Conservation (phyloP, 2,797 vertebrate genomes). For the Phoebastria nigripes region DNA sequence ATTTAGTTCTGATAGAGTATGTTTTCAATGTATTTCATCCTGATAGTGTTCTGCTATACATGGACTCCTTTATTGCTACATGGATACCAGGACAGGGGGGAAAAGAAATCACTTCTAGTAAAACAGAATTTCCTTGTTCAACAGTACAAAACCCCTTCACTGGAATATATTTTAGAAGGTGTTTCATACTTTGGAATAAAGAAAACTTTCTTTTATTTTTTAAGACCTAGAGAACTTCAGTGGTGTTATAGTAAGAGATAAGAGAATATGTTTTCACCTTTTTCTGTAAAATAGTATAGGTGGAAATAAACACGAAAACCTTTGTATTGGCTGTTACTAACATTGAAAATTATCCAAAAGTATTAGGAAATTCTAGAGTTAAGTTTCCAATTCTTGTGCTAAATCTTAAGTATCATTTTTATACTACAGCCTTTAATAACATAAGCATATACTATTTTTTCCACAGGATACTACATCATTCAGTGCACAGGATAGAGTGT, state of each 20-base stretch:
- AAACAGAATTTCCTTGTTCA: background rate
- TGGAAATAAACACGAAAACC: background rate
- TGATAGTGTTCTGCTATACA: background rate
- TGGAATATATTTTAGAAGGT: background rate
- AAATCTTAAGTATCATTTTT: background rate
- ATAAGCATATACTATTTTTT: conserved; percentile 1
- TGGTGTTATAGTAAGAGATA: background rate
- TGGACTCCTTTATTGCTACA: background rate
- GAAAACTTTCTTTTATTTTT: background rate
- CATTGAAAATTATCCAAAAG: background rate
- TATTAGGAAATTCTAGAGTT: background rate
- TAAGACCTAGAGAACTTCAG: background rate
- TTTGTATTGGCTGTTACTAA: background rate
- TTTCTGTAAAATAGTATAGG: background rate
- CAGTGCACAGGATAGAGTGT: background rate
- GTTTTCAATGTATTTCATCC: background rate
- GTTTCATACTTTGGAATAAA: background rate
- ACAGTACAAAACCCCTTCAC: background rate
- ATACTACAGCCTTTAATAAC: background rate
- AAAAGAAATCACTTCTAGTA: background rate
- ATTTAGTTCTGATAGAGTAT: background rate
- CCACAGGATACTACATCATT: background rate
- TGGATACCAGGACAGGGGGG: background rate
- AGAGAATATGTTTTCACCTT: background rate
- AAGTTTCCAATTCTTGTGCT: background rate